phyloP scores from a whole-genome alignment of 2,113 vertebrate genomes.

The Strix uralensis region DNA sequence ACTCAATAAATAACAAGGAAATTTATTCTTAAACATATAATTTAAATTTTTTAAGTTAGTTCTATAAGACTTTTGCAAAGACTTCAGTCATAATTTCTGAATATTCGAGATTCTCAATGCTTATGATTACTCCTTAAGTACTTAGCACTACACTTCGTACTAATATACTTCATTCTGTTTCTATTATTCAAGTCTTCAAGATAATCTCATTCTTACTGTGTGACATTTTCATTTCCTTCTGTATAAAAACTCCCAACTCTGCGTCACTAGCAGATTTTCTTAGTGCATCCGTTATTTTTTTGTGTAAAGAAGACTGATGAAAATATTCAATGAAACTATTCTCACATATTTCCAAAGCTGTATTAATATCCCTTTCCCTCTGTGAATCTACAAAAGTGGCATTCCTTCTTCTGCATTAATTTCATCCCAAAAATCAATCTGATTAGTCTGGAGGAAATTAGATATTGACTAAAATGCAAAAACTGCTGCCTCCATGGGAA shows the following conservation, averaged over 20 bases:
- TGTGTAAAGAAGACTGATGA: neutral
- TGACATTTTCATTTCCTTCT: neutral
- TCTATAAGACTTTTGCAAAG: neutral
- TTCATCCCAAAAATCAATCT: neutral
- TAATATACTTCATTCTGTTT: neutral
- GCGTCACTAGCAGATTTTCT: neutral
- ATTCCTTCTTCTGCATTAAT: neutral
- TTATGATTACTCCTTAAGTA: neutral
- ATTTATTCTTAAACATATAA: neutral
- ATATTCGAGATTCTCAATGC: neutral
- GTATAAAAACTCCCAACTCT: neutral
- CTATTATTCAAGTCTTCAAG: neutral
- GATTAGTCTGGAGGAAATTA: slow-evolving; percentile 28
- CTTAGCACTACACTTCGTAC: neutral
- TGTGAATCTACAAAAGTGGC: neutral
- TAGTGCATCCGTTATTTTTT: neutral
- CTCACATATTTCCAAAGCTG: neutral
- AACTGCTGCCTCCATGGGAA: neutral
- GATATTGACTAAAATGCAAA: slow-evolving; percentile 23
- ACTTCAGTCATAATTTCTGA: neutral
- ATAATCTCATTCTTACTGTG: neutral
- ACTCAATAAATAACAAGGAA: neutral
- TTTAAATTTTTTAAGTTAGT: neutral
- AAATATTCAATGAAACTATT: neutral
- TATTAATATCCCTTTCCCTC: neutral